Evolutionary conservation across 2,888 invertebrate species (phyloP), one percentile per base, ranked within the genome.

Genomic region (Drosophila mimetica): DNA sequence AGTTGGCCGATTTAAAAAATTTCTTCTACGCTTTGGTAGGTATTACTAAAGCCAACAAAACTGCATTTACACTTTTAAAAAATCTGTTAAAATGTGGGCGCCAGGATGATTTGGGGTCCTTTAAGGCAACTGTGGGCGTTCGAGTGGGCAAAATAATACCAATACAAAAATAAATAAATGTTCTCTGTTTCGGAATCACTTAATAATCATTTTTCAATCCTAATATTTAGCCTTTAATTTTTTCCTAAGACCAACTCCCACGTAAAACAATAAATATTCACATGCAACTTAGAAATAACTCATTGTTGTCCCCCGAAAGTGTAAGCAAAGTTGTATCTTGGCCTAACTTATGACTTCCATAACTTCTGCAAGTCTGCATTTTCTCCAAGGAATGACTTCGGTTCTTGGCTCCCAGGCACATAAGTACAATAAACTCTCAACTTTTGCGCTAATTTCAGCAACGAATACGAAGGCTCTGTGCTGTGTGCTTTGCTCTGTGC

Each of bases 391-490:
- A 52, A n/a, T 37, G 32, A 46, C 37, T 65, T 52, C 32, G 25
- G 64, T 32, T 14, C 13, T 20, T 36, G 47, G 16, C 64, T n/a
- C 37, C 16, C 9, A 44, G 60, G 39, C 47, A 51, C 50, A 32
- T 50, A 20, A 61, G 63, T 39, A 52, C 60, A 71, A 54, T 71
- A 75, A 71, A 41, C 51, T 52, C 30, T n/a, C 52, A 67, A 80
- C 71, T 79, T 86, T 70, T 67, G 71, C 69, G 85, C 73, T 81
- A 84, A 81, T 81, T 69, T 66, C 34, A 39, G 57, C 53, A 47
- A 30, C 46, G 69, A 70, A 48, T 55, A 61, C 37, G 30, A 66
- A 50, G 67, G 52, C 60, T 22, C 18, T 52, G 25, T 51, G 48
- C 51, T 48, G 48, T 51, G 28, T 63, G 39, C 48, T 16, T 14